A percentile compares a stretch with the other conserved stretches of the same genome.
phyloP scores from a whole-genome alignment of 2,113 vertebrate genomes.

The Oreochromis niloticus region DNA sequence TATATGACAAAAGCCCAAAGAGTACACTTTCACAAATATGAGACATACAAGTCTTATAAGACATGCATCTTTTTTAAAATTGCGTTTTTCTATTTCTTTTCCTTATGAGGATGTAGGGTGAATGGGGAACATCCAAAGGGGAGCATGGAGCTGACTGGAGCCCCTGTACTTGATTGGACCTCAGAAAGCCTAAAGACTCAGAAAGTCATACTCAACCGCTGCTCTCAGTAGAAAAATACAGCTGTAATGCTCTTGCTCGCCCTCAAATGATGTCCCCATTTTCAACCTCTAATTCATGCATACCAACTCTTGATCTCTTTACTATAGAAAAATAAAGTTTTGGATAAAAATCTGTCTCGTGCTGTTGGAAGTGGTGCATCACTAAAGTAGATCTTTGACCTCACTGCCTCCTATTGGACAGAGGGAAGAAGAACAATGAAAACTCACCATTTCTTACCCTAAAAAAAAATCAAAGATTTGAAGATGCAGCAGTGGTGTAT shows the following conservation, averaged over 20 bases:
- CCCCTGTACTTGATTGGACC: conserved; percentile 9
- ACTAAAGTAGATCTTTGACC: background rate
- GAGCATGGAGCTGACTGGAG: conserved; percentile 13
- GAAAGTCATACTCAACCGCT: conserved; percentile 7
- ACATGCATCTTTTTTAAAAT: background rate
- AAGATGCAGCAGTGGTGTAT: background rate
- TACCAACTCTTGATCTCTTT: conserved; percentile 48
- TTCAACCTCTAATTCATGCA: conserved; percentile 29
- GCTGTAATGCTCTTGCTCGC: conserved; percentile 24
- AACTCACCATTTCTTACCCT: background rate
- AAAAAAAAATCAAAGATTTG: background rate
- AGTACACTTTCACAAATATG: background rate
- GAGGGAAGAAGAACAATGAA: background rate
- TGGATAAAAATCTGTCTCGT: background rate
- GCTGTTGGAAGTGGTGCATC: background rate
- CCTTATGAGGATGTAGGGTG: background rate
- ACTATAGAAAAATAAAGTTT: conserved; percentile 62
- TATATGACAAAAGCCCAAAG: background rate
- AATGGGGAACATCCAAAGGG: conserved; percentile 25
- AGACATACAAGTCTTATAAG: background rate
- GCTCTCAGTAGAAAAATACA: conserved; percentile 32
- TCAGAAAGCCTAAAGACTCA: background rate
- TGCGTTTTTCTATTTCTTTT: background rate
- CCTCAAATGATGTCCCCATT: conserved; percentile 26
- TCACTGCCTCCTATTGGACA: background rate